These are phyloP conservation scores for Catamblyrhynchus diadema DNA, from an alignment of 2,797 vertebrate species.

Conservation along the genomic window DNA sequence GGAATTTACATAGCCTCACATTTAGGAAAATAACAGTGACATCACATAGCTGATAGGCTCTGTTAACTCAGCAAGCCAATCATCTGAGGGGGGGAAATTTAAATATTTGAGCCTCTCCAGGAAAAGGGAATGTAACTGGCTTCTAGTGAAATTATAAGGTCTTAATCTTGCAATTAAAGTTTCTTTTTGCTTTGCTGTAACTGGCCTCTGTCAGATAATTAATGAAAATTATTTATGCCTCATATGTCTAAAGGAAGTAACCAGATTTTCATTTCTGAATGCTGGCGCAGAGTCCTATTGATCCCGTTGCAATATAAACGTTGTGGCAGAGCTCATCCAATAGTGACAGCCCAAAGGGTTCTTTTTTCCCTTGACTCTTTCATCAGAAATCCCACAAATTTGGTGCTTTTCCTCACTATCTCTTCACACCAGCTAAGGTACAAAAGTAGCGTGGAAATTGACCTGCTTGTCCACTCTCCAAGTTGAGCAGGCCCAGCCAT, in stretches of 20 bases:
- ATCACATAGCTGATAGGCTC: neutral
- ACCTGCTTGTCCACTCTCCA: neutral
- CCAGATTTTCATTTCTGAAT: neutral
- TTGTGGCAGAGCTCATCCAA: neutral
- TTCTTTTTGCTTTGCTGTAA: neutral
- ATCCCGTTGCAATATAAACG: neutral
- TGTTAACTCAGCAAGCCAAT: neutral
- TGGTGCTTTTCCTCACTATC: neutral
- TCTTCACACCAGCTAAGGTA: neutral
- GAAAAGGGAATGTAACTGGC: neutral
- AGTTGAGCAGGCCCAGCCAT: neutral
- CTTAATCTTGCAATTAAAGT: neutral
- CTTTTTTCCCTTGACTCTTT: neutral
- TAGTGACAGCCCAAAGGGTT: neutral
- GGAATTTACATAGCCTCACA: neutral
- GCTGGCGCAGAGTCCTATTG: neutral
- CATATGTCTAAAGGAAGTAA: neutral
- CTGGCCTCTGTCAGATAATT: neutral
- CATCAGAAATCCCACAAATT: neutral
- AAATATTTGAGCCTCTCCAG: neutral
- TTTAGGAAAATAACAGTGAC: neutral
- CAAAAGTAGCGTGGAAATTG: accelerated
- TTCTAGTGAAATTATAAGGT: neutral
- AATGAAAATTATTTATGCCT: neutral
- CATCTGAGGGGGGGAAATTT: neutral